phyloP scores from a whole-genome alignment of 2,113 vertebrate genomes.

The Chinchilla lanigera region DNA sequence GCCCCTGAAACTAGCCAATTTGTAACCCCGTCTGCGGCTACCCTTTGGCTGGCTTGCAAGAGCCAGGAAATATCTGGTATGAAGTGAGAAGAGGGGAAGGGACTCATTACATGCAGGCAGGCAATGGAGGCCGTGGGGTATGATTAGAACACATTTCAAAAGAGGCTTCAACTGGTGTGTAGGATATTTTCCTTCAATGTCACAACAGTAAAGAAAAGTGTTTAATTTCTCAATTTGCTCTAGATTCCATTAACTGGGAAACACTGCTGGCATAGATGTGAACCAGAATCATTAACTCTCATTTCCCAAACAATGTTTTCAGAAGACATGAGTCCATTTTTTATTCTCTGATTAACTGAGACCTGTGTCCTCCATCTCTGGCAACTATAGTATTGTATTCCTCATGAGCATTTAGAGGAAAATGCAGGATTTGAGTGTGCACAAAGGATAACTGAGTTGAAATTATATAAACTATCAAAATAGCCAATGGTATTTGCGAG shows the following conservation, averaged over 20 bases:
- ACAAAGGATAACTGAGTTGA: neutral
- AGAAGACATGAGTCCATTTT: neutral
- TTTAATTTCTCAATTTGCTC: conserved; percentile 38
- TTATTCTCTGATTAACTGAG: neutral
- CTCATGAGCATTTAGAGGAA: conserved; percentile 1
- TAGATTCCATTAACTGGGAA: neutral
- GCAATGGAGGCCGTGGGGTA: neutral
- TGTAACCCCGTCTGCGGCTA: conserved; percentile 67
- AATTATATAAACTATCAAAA: neutral
- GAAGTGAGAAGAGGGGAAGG: neutral
- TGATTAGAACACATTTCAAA: conserved; percentile 33
- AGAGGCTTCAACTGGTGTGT: neutral
- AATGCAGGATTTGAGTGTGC: neutral
- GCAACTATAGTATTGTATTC: neutral
- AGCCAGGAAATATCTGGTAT: conserved; percentile 53
- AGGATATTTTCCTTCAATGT: conserved; percentile 57
- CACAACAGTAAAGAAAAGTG: neutral
- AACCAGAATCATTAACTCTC: neutral
- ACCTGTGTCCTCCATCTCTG: neutral
- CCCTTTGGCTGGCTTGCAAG: conserved; percentile 50
- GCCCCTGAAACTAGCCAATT: conserved; percentile 74
- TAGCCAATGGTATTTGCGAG: neutral
- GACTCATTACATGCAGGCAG: neutral
- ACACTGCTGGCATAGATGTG: neutral
- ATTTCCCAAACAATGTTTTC: neutral